Evolutionary conservation across 2,797 vertebrate species (phyloP).

Genomic region (Anomalospiza imberbis): DNA sequence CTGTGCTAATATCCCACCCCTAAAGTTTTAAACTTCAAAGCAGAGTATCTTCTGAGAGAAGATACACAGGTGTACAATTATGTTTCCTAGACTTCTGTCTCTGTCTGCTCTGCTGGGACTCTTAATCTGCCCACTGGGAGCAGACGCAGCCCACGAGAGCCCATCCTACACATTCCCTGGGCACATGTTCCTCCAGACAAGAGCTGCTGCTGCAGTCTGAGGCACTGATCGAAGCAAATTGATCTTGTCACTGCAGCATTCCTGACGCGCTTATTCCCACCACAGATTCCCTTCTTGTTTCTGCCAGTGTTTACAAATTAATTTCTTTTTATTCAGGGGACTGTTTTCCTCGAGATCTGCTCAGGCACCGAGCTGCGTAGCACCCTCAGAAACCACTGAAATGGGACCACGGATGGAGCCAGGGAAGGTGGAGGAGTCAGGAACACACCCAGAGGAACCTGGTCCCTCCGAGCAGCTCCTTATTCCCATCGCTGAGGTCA

Average conservation of each 20-base stretch:
- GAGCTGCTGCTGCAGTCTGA: background rate
- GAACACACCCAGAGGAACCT: background rate
- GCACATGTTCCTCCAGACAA: background rate
- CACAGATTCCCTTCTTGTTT: background rate
- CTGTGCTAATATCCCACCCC: constrained; percentile 28
- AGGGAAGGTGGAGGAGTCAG: background rate
- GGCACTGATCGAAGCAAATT: background rate
- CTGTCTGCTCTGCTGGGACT: background rate
- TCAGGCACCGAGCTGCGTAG: background rate
- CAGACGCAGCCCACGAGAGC: background rate
- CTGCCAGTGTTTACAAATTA: background rate
- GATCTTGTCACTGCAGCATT: background rate
- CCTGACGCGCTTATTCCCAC: background rate
- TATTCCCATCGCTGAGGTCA: background rate
- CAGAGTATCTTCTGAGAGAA: background rate
- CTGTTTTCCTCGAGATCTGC: background rate
- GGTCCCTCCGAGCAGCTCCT: background rate
- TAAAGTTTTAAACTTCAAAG: constrained; percentile 55
- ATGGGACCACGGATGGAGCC: background rate
- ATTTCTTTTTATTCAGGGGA: background rate
- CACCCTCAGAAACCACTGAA: background rate
- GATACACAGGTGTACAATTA: constrained; percentile 12
- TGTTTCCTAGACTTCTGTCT: background rate
- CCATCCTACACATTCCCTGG: background rate
- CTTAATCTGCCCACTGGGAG: background rate